Percentiles rank a stretch among this genome's conserved stretches.
Conservation (phyloP, 2,113 vertebrate species). For the Rattus rattus region DNA sequence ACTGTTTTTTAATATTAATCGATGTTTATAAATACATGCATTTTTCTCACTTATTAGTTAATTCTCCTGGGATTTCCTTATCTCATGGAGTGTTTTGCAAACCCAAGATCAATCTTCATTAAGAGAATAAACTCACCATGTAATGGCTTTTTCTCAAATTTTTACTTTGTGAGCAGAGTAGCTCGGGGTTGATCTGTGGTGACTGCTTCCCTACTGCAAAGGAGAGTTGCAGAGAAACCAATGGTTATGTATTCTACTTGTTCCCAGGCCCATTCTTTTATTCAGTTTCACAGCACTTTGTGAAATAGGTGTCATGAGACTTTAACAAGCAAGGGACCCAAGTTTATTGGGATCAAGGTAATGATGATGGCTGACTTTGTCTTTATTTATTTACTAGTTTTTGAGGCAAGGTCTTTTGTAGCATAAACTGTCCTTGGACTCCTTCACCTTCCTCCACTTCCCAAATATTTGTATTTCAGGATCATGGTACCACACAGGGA, state of each 20-base stretch:
- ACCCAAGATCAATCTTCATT: constrained; percentile 34
- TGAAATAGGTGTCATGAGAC: not conserved
- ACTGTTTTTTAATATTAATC: constrained; percentile 16
- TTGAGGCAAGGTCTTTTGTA: not conserved
- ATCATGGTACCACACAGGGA: too few species aligned
- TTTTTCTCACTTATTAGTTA: constrained; percentile 5
- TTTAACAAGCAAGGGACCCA: not conserved
- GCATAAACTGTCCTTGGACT: not conserved
- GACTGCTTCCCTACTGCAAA: not conserved
- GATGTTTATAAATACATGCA: not conserved
- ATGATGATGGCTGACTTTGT: not conserved
- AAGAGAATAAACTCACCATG: not conserved
- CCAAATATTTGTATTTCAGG: not conserved
- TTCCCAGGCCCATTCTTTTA: not conserved
- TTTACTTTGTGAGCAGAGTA: not conserved
- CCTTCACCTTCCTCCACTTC: not conserved
- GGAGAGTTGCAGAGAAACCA: not conserved
- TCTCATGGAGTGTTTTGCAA: constrained; percentile 4
- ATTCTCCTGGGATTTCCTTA: not conserved
- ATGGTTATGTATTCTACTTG: not conserved
- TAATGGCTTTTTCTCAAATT: constrained; percentile 3
- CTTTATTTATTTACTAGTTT: not conserved
- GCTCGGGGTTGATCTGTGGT: not conserved
- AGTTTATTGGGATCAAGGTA: not conserved
- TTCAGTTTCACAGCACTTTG: not conserved